Base-by-base conservation (phyloP, 1,140 invertebrate species). In the Ceratina japonica region DNA sequence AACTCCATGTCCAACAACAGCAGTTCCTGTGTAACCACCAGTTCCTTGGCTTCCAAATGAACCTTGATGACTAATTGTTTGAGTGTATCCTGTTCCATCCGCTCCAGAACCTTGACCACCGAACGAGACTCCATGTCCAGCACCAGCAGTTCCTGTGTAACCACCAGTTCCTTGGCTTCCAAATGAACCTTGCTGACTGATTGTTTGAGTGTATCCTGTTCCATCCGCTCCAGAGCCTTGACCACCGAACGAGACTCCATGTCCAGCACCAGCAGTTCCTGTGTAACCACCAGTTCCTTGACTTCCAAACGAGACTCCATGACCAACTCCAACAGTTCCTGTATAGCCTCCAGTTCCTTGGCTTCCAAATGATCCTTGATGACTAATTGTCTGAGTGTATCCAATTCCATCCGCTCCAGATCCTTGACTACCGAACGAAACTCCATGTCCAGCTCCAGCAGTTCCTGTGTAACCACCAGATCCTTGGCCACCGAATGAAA, bases 381-480 rank as follows among this genome's bases (percentile, higher is more conserved):
- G 56, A 52, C 24, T 51, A 56, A n/a, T 10, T 12, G n/a, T 0
- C 20, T 20, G 12, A 15, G 70, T 44, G 5, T 64, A 70, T 66
- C 71, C 81, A 12, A 37, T 69, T 4, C 27, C 66, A 15, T 54
- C 61, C 2, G 49, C 61, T 59, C 81, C 59, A 20, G 64, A 54
- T 58, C 56, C 71, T 49, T 18, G 13, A 24, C 15, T 18, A 51
- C 22, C 16, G 12, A 7, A n/a, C 7, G 20, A 18, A 59, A 62
- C 37, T 61, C 58, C 0, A 2, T 18, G 37, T 44, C 56, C 56
- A 58, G 18, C 58, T 10, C 22, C 59, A 62, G 59, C 4, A 7
- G 31, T 1, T 64, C 31, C 62, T 16, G 27, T 37, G 31, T 63
- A 37, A 5, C 62, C 62, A n/a, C 1, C 8, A 10, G 62, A 4